Conservation (phyloP, 1,140 invertebrate genomes). For the Portunus trituberculatus region DNA sequence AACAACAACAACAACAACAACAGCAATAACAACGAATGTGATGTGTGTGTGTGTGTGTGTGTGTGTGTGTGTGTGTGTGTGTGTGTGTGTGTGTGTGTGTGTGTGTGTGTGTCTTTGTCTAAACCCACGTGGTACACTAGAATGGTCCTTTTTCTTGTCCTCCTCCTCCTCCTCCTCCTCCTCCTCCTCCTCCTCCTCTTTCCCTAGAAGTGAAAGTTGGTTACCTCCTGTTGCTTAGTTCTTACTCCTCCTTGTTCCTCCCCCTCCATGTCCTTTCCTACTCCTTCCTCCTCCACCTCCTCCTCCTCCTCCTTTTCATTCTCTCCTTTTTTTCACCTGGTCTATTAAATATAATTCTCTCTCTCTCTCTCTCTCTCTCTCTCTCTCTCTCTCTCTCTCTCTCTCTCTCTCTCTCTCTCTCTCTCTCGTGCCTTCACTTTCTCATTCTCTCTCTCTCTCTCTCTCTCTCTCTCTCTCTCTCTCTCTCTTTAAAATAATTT, state of each 20-base stretch:
- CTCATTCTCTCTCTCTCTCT: background rate
- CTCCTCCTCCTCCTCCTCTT: background rate
- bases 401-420: conserved; percentile 12
- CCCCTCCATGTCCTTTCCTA: background rate
- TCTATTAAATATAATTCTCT: background rate
- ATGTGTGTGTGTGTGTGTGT: conserved; percentile 10
- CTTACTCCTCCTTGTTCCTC: background rate
- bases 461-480: background rate
- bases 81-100: conserved; percentile 20
- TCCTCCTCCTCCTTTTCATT: too few species aligned
- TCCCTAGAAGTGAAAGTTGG: background rate
- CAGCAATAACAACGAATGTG: background rate
- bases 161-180: background rate
- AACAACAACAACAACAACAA: too few species aligned
- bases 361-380: background rate
- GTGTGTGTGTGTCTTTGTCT: background rate
- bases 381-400: background rate
- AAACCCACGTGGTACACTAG: background rate
- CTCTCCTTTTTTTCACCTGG: background rate
- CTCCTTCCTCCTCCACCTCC: background rate
- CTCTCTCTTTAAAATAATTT: too few species aligned
- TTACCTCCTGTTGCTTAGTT: background rate
- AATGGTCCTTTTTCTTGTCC: too few species aligned
- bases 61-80: conserved; percentile 20
- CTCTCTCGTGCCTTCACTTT: background rate